Base-by-base conservation (phyloP, 2,888 invertebrate genomes). In the Papilio gigon region DNA sequence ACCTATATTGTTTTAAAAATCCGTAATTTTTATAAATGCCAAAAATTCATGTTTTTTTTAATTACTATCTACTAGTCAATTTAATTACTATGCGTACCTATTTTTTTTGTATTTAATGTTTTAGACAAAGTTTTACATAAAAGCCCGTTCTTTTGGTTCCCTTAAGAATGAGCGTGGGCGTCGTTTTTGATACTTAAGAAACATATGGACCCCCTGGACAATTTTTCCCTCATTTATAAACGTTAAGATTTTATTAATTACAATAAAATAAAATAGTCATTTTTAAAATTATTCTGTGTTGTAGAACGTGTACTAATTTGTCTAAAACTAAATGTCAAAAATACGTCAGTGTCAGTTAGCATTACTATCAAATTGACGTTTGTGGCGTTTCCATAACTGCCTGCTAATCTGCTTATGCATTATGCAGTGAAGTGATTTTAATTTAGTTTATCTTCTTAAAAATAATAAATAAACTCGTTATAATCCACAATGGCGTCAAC, bases 401-500 rank as follows among this genome's bases (percentile, higher is more conserved):
- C n/a, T n/a, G n/a, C n/a, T n/a, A n/a, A n/a, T n/a, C n/a, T n/a
- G n/a, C n/a, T n/a, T n/a, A n/a, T n/a, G n/a, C n/a, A n/a, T 65
- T 50, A 65, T 65, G 35, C 37, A 40, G 50, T 40, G n/a, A 65
- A 50, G 58, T 59, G 59, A 20, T 59, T 25, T 40, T 22, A 47
- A 12, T 22, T 22, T 47, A n/a, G 14, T 22, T 50, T 67, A 50
- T 37, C 17, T 44, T 20, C 12, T 33, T 60, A 22, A 37, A 47
- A 50, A 30, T 20, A n/a, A 71, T 70, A 65, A 67, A 73, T 70
- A 70, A 72, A 67, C 50, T 68, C 56, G 74, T 60, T 68, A 60
- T 25, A 56, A 59, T 67, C 69, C 64, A 76, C 69, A 66, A 91
- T 91, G 91, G 90, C 91, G 65, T 90, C 90, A 27, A 87, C 90